Evolutionary conservation across 2,888 invertebrate species (phyloP).

Genomic region (Lasioglossum lativentre): DNA sequence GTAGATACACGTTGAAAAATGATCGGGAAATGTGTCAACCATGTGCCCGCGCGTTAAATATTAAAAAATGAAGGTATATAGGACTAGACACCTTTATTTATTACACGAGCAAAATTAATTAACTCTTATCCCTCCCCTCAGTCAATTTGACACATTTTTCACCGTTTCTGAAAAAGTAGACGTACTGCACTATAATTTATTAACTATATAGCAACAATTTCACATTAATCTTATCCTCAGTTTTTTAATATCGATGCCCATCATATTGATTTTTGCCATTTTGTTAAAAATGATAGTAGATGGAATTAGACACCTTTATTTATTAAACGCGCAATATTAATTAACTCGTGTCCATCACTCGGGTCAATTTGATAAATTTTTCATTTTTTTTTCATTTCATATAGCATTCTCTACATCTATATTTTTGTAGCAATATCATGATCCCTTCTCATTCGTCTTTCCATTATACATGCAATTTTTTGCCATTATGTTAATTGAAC

Average conservation of each 20-base stretch:
- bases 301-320: background rate
- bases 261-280: background rate
- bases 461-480: too few relatives aligned
- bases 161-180: background rate
- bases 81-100: background rate
- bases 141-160: background rate
- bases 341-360: background rate
- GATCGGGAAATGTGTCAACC: background rate
- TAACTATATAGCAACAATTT: background rate
- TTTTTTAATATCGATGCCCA: background rate
- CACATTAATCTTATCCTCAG: background rate
- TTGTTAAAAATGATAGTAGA: background rate
- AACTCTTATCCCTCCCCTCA: background rate
- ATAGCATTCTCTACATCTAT: background rate
- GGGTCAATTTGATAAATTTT: background rate
- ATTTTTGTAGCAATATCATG: background rate
- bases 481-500: background rate
- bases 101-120: background rate
- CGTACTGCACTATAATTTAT: background rate
- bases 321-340: background rate
- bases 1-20: conserved; percentile 36
- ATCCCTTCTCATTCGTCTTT: too few relatives aligned
- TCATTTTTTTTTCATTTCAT: too few relatives aligned
- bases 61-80: background rate
- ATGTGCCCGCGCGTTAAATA: background rate